Conservation (phyloP, 2,888 invertebrate genomes). For the Phalangium opilio region DNA sequence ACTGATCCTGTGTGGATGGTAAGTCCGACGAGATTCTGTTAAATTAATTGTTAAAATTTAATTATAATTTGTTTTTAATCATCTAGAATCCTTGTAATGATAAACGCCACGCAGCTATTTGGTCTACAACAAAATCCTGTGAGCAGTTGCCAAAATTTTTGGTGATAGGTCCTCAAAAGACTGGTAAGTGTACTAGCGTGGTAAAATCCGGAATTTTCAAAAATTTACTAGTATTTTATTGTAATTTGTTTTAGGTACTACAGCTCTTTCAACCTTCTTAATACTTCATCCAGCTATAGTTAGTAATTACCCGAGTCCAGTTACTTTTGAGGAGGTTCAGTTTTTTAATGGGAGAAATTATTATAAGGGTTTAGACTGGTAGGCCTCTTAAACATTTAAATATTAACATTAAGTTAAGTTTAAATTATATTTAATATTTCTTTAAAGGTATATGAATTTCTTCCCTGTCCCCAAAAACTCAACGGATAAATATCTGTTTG, state of each 20-base stretch:
- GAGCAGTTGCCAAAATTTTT: conserved; percentile 77
- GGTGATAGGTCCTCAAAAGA: conserved; percentile 96
- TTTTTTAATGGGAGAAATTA: conserved; percentile 98
- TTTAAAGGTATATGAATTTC: conserved; percentile 67
- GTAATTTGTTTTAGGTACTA: conserved; percentile 43
- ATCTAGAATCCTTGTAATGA: conserved; percentile 83
- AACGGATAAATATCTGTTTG: conserved; percentile 57
- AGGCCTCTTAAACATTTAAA: no score
- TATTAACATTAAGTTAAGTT: conserved; percentile 1
- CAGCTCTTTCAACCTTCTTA: conserved; percentile 89
- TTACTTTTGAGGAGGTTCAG: conserved; percentile 95
- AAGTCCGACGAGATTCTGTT: conserved; percentile 29
- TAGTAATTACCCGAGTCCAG: conserved; percentile 72
- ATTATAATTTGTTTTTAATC: background rate
- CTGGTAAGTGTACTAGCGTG: no score
- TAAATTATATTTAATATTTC: conserved; percentile 14
- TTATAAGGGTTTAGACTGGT: conserved; percentile 84
- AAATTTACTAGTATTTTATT: no score
- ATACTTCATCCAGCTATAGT: conserved; percentile 82
- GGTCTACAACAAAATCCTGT: conserved; percentile 86
- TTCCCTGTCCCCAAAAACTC: conserved; percentile 57
- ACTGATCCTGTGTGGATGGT: conserved; percentile 91
- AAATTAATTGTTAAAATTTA: no score
- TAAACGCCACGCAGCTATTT: conserved; percentile 77
- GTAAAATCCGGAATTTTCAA: no score